Conservation (phyloP, 2,797 vertebrate species). For the Melanotaenia trifasciata region DNA sequence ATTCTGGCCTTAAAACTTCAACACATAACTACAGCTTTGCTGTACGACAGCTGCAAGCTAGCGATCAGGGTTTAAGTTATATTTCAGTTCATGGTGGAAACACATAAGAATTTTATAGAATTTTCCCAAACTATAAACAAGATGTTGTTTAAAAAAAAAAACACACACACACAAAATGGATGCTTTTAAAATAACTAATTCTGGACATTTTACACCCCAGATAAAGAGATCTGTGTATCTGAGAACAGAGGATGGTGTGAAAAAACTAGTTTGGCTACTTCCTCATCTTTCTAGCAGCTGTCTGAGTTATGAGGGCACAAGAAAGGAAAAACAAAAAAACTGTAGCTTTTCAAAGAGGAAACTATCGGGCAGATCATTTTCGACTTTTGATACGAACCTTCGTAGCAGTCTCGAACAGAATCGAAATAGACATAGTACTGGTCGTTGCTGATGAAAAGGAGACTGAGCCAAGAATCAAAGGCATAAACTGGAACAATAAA, state of each 20-base stretch:
- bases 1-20: slow-evolving; percentile 32
- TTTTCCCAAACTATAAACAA: background rate
- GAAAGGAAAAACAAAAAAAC: background rate
- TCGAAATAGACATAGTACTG: slow-evolving; percentile 96
- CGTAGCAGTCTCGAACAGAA: slow-evolving; percentile 95
- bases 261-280: slow-evolving; percentile 74
- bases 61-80: slow-evolving; percentile 14
- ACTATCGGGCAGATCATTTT: background rate
- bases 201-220: slow-evolving; percentile 36
- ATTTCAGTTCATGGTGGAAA: slow-evolving; percentile 11
- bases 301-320: slow-evolving; percentile 11
- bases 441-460: slow-evolving; percentile 92
- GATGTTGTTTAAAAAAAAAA: background rate
- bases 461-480: slow-evolving; percentile 97
- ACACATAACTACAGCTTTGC: slow-evolving; percentile 28
- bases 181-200: slow-evolving; percentile 21
- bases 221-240: slow-evolving; percentile 20
- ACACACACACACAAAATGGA: background rate
- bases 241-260: slow-evolving; percentile 23
- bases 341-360: background rate
- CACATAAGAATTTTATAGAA: background rate
- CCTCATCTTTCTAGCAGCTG: slow-evolving; percentile 10
- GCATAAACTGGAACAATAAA: slow-evolving; percentile 95
- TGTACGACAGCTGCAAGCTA: slow-evolving; percentile 8
- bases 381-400: slow-evolving; percentile 83